Conservation (phyloP, 2,888 invertebrate species). For the Auanema freiburgensis region DNA sequence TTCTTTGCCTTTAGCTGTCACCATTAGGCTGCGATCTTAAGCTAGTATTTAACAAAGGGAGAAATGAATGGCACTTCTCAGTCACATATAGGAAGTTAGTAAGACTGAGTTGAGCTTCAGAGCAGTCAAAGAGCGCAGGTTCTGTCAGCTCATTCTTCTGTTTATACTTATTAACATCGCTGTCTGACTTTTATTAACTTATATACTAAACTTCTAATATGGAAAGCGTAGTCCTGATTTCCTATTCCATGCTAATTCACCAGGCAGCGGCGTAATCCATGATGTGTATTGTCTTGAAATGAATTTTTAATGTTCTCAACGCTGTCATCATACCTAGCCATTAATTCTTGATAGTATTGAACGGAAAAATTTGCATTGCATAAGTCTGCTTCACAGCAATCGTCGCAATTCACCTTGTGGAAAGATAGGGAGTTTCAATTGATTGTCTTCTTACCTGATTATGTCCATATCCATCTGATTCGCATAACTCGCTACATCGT, state of each 20-base stretch:
- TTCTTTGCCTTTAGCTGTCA: too few relatives aligned
- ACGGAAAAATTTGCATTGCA: constrained; percentile 56
- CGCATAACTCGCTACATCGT: constrained; percentile 53
- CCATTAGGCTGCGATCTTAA: too few relatives aligned
- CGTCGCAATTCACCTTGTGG: constrained; percentile 57
- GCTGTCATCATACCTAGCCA: constrained; percentile 18
- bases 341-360: constrained; percentile 47
- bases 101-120: too few relatives aligned
- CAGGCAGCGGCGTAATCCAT: constrained; percentile 53
- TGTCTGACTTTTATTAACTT: too few relatives aligned
- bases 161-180: too few relatives aligned
- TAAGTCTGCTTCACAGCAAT: constrained; percentile 53
- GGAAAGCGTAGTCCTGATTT: constrained; percentile 25
- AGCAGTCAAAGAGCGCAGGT: too few relatives aligned
- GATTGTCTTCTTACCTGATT: constrained; percentile 41
- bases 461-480: constrained; percentile 58
- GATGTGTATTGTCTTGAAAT: constrained; percentile 51
- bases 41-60: too few relatives aligned
- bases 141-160: too few relatives aligned
- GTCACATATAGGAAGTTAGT: too few relatives aligned
- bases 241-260: constrained; percentile 36
- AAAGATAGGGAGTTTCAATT: neutral
- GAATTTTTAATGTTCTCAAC: constrained; percentile 4
- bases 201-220: constrained; percentile 10
- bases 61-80: too few relatives aligned